Percentiles rank a stretch among this genome's conserved stretches.
Conservation (phyloP, 2,888 invertebrate species). For the Cybosia mesomella region DNA sequence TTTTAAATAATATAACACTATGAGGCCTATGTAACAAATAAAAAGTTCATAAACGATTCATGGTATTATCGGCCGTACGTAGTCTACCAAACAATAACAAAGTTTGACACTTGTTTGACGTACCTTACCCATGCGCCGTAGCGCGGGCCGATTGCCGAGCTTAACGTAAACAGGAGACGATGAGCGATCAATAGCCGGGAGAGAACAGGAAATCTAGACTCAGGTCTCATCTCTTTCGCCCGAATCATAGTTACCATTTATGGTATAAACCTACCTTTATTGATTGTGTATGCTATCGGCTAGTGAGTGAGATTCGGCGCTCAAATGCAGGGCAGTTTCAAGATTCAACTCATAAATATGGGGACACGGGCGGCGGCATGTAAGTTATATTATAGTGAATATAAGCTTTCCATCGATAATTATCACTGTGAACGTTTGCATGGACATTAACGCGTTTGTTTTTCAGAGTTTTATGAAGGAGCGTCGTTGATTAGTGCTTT, state of each 20-base stretch:
- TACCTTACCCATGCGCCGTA: slow-evolving; percentile 58
- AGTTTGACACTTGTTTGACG: slow-evolving; percentile 44
- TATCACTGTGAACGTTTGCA: slow-evolving; percentile 69
- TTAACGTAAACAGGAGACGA: slow-evolving; percentile 45
- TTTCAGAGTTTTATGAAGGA: slow-evolving; percentile 77
- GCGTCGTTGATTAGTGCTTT: slow-evolving; percentile 80
- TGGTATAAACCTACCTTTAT: slow-evolving; percentile 62
- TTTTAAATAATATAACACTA: not conserved
- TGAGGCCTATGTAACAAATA: not conserved
- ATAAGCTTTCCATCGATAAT: slow-evolving; percentile 35
- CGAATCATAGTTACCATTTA: slow-evolving; percentile 42
- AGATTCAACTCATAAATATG: slow-evolving; percentile 92
- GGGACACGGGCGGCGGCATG: slow-evolving; percentile 97
- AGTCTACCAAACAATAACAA: slow-evolving; percentile 31
- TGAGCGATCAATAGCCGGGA: slow-evolving; percentile 75
- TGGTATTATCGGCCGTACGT: not conserved
- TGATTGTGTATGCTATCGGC: slow-evolving; percentile 72
- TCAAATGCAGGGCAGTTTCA: slow-evolving; percentile 90
- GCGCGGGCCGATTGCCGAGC: slow-evolving; percentile 53
- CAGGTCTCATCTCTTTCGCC: slow-evolving; percentile 83
- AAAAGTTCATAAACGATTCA: not conserved
- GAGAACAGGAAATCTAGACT: slow-evolving; percentile 80
- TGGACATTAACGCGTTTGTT: slow-evolving; percentile 81
- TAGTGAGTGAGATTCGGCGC: slow-evolving; percentile 66
- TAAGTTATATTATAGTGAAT: slow-evolving; percentile 83